Base-by-base conservation (phyloP, 1,140 invertebrate species). In the Drosophila subpulchrella region DNA sequence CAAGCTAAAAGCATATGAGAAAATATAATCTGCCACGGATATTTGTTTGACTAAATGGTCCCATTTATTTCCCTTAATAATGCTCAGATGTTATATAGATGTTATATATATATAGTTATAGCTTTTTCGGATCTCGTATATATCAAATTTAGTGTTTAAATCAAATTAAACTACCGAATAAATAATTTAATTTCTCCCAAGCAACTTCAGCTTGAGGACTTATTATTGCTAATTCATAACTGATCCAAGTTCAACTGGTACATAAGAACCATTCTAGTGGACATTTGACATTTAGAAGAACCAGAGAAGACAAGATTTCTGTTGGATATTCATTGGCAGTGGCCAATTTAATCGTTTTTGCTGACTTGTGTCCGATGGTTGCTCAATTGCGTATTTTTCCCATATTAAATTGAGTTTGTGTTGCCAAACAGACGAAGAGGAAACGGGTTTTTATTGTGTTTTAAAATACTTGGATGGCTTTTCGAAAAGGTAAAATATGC, bases 261-360 rank as follows among this genome's bases (percentile, higher is more conserved):
- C 7, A 53, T 50, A 32, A 63, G 30, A 74, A 42, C 32, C 15
- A 36, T 67, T 80, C 54, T 59, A 20, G 38, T 42, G 80, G 62
- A 58, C 75, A 42, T 75, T 65, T 83, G 80, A 83, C 80, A 83
- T 83, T 83, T 83, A 39, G 32, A 55, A 36, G 39, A 63, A 42
- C n/a, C 48, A 48, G 20, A 27, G 34, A 61, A 48, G 39, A 38
- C 66, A 24, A 51, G 50, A 59, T 71, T 59, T 71, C 24, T 27
- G 17, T 27, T 46, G 42, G 50, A 8, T 24, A 47, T 10, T 30
- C 51, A 70, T 34, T 70, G 51, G 42, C 63, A 71, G 65, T 39
- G 51, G 51, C 36, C 51, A 57, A 36, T 44, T 48, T 41, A 58
- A 66, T 39, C 13, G 44, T 30, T 59, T 65, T 59, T 54, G 53